Evolutionary conservation across 2,888 invertebrate species (phyloP).

Genomic region (Metopia argyrocephala): DNA sequence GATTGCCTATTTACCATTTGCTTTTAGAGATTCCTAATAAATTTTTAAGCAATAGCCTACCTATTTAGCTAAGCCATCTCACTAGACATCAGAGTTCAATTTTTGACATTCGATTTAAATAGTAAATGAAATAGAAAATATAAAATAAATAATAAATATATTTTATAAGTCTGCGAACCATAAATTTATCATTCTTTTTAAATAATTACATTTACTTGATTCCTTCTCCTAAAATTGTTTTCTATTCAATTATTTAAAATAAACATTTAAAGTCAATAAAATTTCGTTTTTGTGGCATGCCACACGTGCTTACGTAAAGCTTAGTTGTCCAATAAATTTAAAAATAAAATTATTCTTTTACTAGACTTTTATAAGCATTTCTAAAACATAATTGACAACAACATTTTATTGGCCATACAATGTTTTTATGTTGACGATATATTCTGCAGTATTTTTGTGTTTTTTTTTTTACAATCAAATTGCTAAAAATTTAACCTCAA

Average conservation of each 20-base stretch:
- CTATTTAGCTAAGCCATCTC: too few relatives aligned
- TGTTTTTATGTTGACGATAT: conserved; percentile 45
- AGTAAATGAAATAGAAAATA: not conserved
- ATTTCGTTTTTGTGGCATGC: not conserved
- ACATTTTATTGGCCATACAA: conserved; percentile 50
- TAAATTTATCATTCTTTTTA: too few relatives aligned
- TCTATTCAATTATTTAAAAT: not conserved
- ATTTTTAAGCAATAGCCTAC: too few relatives aligned
- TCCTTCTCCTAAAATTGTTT: not conserved
- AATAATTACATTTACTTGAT: too few relatives aligned
- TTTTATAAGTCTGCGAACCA: too few relatives aligned
- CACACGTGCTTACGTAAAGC: not conserved
- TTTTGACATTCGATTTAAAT: too few relatives aligned
- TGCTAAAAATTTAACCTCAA: conserved; percentile 32
- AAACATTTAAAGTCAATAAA: conserved; percentile 19
- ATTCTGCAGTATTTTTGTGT: not conserved
- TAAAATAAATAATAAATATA: not conserved
- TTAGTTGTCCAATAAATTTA: not conserved
- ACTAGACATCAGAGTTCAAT: too few relatives aligned
- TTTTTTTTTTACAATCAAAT: conserved; percentile 7
- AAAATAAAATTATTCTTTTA: not conserved
- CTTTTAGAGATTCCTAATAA: too few relatives aligned
- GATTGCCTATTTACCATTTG: too few relatives aligned
- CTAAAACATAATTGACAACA: conserved; percentile 40
- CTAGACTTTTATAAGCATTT: not conserved